Evolutionary conservation across 2,888 invertebrate species (phyloP).

Genomic region (Adelphocoris suturalis): DNA sequence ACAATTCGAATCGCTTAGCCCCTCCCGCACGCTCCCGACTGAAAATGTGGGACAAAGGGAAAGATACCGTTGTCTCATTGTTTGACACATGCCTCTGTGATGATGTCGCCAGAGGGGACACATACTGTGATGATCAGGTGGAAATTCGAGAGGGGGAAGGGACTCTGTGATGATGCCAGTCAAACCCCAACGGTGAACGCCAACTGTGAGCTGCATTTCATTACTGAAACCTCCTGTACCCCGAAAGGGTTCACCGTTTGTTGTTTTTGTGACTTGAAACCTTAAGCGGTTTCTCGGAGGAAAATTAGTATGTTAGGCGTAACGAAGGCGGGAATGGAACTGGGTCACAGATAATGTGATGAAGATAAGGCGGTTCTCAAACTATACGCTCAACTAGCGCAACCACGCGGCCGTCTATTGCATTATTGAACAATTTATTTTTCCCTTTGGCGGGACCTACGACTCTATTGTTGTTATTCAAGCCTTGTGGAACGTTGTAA

Average conservation of each 20-base stretch:
- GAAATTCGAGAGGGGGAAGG: background rate
- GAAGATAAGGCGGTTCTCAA: background rate
- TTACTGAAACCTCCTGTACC: background rate
- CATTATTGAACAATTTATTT: background rate
- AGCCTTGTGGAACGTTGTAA: too few relatives aligned
- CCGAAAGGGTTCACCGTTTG: background rate
- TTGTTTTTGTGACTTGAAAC: conserved; percentile 20
- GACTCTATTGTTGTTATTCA: too few relatives aligned
- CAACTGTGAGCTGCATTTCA: background rate
- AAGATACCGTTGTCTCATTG: conserved; percentile 31
- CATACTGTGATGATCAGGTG: too few relatives aligned
- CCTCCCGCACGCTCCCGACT: background rate
- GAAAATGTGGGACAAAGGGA: conserved; percentile 19
- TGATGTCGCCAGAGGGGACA: background rate
- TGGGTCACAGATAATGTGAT: conserved; percentile 21
- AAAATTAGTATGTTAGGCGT: conserved; percentile 29
- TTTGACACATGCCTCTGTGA: conserved; percentile 1
- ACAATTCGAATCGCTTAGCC: too few relatives aligned
- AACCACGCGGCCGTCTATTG: conserved; percentile 4
- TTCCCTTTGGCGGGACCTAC: too few relatives aligned
- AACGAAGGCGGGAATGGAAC: conserved; percentile 1
- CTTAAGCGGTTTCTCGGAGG: background rate
- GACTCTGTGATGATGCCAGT: background rate
- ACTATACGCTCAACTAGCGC: background rate
- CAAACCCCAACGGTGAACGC: background rate